These are phyloP conservation scores for Aselliscus stoliczkanus DNA, from an alignment of 2,797 vertebrate genomes.

Conservation along the genomic window DNA sequence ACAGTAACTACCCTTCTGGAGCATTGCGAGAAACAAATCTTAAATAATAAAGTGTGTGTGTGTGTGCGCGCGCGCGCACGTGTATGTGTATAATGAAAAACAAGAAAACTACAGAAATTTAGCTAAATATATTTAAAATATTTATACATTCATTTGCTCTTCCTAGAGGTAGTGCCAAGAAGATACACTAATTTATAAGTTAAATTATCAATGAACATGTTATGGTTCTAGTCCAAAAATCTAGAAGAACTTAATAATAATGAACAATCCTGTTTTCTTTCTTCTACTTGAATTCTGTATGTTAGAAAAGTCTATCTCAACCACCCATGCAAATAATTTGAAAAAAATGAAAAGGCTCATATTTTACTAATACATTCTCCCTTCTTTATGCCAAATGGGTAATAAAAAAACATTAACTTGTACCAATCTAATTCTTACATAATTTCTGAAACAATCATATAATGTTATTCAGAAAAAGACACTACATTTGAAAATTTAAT, in stretches of 20 bases:
- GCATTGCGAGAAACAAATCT: background rate
- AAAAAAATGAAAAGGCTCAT: background rate
- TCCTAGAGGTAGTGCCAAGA: background rate
- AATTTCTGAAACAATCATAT: slow-evolving; percentile 2
- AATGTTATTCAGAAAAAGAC: slow-evolving; percentile 27
- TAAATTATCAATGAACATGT: background rate
- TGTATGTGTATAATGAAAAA: background rate
- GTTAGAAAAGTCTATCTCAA: background rate
- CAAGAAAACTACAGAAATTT: background rate
- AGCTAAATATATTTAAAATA: slow-evolving; percentile 14
- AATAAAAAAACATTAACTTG: background rate
- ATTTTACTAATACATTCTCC: background rate
- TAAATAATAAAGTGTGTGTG: background rate
- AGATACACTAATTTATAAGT: background rate
- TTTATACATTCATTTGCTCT: background rate
- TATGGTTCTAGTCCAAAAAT: background rate
- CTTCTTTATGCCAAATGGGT: background rate
- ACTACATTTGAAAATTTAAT: slow-evolving; percentile 22
- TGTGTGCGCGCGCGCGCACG: no score
- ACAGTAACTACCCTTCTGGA: background rate
- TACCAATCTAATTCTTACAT: background rate
- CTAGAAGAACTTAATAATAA: background rate
- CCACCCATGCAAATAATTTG: background rate
- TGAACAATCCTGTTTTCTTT: background rate
- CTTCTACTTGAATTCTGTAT: background rate